phyloP scores from a whole-genome alignment of 1,140 invertebrate species.

The Samia ricini region DNA sequence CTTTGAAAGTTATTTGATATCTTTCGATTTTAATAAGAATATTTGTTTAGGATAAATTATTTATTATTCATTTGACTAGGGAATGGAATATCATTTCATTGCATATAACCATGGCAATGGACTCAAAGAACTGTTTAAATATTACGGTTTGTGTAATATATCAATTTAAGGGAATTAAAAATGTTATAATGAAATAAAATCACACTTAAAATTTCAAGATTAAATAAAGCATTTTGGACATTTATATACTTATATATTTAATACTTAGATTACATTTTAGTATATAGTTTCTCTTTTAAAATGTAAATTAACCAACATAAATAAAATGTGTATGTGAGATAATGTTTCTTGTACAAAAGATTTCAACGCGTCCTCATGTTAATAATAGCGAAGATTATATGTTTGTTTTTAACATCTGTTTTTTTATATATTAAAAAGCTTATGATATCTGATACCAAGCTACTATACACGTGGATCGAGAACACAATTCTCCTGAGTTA shows the following conservation, averaged over 20 bases:
- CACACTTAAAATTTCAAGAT: too few species aligned
- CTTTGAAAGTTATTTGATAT: not conserved
- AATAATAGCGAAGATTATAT: not conserved
- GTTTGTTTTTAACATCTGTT: not conserved
- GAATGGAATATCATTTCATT: too few species aligned
- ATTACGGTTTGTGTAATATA: too few species aligned
- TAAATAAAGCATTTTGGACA: too few species aligned
- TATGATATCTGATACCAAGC: too few species aligned
- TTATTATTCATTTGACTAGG: not conserved
- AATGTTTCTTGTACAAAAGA: constrained; percentile 26
- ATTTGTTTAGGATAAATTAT: not conserved
- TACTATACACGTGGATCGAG: too few species aligned
- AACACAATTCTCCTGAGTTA: too few species aligned
- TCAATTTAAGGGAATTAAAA: too few species aligned
- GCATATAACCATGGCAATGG: too few species aligned
- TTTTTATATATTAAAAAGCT: too few species aligned
- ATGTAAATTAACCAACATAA: not conserved
- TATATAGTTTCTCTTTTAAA: constrained; percentile 15
- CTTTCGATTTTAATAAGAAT: not conserved
- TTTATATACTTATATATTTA: not conserved
- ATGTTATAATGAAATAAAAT: too few species aligned
- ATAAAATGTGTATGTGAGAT: constrained; percentile 5
- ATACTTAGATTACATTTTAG: not conserved
- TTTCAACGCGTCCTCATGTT: constrained; percentile 25
- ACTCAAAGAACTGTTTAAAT: too few species aligned